Base-by-base conservation (phyloP, 2,888 invertebrate species). In the Choreutis nemorana region DNA sequence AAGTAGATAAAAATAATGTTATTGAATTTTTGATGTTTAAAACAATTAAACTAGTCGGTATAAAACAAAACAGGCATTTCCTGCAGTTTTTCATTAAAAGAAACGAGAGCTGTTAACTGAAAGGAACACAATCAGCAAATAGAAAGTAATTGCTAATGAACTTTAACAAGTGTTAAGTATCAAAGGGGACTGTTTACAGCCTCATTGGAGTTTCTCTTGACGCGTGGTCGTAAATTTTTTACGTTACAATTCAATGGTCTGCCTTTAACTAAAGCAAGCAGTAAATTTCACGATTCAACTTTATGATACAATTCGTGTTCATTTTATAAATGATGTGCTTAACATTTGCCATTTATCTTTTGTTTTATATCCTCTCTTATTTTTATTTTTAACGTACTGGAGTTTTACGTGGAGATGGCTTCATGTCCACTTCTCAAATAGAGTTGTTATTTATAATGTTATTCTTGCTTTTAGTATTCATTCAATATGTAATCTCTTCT, bases 121-220 rank as follows among this genome's bases (percentile, higher is more conserved):
- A n/a, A n/a, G n/a, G n/a, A n/a, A n/a, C n/a, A n/a, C n/a, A n/a
- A n/a, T n/a, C n/a, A n/a, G n/a, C n/a, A n/a, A n/a, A n/a, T n/a
- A n/a, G n/a, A 50, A 44, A 48, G 58, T 62, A 59, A 67, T 71
- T 65, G 64, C 65, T 68, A 72, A 73, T 72, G 70, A 73, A 72
- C 58, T 59, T 63, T 66, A 57, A 64, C 68, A 70, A 68, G 64
- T 61, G 48, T 65, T 58, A 60, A 65, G 57, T 54, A 62, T 62
- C 50, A 53, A 57, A 62, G 59, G 63, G 64, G 64, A 55, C 66
- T 67, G 67, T 73, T 75, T 70, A 75, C 60, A 53, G 54, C 68
- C 68, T 73, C 73, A 71, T 75, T 71, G 70, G 68, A 73, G 73
- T 73, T 72, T 63, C 73, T 68, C 65, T 73, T 64, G 73, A 73